phyloP scores from a whole-genome alignment of 2,797 vertebrate genomes.

The Helostoma temminkii region DNA sequence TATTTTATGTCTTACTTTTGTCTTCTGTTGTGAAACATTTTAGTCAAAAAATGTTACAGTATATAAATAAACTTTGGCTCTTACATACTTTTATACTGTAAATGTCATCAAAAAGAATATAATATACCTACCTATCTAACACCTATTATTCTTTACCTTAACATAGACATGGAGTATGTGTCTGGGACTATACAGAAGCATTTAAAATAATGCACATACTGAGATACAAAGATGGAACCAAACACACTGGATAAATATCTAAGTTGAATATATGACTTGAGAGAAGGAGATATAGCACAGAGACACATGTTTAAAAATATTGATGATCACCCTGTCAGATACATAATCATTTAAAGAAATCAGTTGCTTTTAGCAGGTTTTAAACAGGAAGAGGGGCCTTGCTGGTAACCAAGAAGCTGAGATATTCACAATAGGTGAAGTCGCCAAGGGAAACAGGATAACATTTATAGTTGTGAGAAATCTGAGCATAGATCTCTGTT shows the following conservation, averaged over 20 bases:
- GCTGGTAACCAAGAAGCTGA: constrained; percentile 41
- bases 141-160: too few species aligned
- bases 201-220: too few species aligned
- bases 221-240: too few species aligned
- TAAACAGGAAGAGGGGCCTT: constrained; percentile 34
- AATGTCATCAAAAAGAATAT: too few species aligned
- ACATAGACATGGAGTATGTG: too few species aligned
- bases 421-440: constrained; percentile 52
- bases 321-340: not conserved
- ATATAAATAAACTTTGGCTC: too few species aligned
- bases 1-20: not conserved
- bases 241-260: too few species aligned
- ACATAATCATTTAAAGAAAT: not conserved
- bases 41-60: too few species aligned
- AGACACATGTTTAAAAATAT: not conserved
- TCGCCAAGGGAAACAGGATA: constrained; percentile 57
- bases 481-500: constrained; percentile 28
- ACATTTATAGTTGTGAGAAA: constrained; percentile 51
- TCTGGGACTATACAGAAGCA: too few species aligned
- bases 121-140: too few species aligned
- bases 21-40: not conserved
- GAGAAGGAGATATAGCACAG: not conserved
- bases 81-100: too few species aligned
- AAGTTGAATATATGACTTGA: not conserved
- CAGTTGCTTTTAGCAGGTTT: constrained; percentile 19